Evolutionary conservation across 2,888 invertebrate genomes (phyloP), one percentile per base, ranked within the genome.

Genomic region (Agonopterix heracliana): DNA sequence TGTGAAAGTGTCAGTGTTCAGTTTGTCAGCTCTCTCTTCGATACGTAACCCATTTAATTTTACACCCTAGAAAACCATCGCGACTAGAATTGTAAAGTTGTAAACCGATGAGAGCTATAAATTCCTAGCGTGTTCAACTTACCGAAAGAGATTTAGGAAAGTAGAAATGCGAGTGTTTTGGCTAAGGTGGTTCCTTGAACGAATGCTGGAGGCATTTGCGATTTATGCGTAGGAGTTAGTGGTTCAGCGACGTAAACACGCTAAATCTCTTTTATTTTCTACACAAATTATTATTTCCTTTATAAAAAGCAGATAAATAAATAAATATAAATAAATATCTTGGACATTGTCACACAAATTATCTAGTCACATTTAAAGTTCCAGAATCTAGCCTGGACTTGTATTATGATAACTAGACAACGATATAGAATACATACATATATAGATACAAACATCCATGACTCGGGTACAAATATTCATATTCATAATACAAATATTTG

Each of bases 121-220:
- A 72, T 73, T 69, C 63, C 51, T 55, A 61, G 60, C 60, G 71
- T 71, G 71, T 60, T 74, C 74, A 76, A 71, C 76, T 74, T 70
- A 66, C 68, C 66, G 74, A 66, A 65, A 74, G 68, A 79, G 78
- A 79, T 79, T 78, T 79, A 78, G 73, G 69, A 70, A 62, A 71
- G 72, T 60, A 74, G 76, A 78, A 77, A 74, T 69, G 72, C 67
- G 71, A 68, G 64, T 73, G 75, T 68, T 67, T 71, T 73, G 64
- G 69, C 17, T 17, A 17, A 60, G 66, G 64, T 68, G 63, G 62
- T 60, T 61, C 59, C 66, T 55, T 43, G 47, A 51, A 47, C 52
- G 52, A 52, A 52, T 51, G 57, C 48, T 52, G 43, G 46, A 36
- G 47, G 45, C 51, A 49, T 41, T 34, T 8, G 47, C 47, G 53